Base-by-base conservation (phyloP, 2,113 vertebrate genomes). In the Ibidorhyncha struthersii region DNA sequence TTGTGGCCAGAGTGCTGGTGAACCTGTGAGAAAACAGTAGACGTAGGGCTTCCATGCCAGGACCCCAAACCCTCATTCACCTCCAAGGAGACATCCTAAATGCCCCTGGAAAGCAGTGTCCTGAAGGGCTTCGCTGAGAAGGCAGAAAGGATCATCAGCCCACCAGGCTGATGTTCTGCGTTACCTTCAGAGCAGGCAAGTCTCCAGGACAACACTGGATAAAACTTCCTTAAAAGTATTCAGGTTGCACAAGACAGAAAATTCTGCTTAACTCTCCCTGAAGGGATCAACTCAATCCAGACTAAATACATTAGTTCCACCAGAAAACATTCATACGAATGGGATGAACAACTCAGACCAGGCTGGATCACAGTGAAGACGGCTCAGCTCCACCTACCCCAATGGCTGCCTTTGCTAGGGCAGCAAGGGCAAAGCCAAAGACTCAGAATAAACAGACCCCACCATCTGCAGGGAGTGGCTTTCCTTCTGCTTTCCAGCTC, bases 1-100 rank as follows among this genome's bases (percentile, higher is more conserved):
- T 99, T 95, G 96, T 80, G 13, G 97, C 97, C 94, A 99, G 95
- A 0, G 99, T 99, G 89, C 98, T 98, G 90, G 98, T 99, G 96
- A 99, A 99, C 97, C 99, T 99, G 98, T 36, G 59, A 91, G 50
- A 59, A 93, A 30, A 91, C 43, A 86, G 62, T 41, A 82, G 65
- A 63, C 45, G 81, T 3, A 40, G 25, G 34, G 53, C 34, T 73
- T 27, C 38, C 8, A 1, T 30, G 29, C 13, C 5, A 1, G 23
- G 13, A 65, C 21, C 8, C 34, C 50, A 89, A 66, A 52, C 12
- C 9, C 30, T 55, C 63, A 30, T 25, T 80, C 55, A 22, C 14
- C 29, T 56, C 59, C 80, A 36, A 56, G 20, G 5, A 27, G 23
- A n/a, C 11, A 1, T 40, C 21, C 41, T 40, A 89, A 65, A 69